These are phyloP conservation scores for Drosophila arizonae DNA, from an alignment of 1,140 invertebrate genomes.

Conservation along the genomic window DNA sequence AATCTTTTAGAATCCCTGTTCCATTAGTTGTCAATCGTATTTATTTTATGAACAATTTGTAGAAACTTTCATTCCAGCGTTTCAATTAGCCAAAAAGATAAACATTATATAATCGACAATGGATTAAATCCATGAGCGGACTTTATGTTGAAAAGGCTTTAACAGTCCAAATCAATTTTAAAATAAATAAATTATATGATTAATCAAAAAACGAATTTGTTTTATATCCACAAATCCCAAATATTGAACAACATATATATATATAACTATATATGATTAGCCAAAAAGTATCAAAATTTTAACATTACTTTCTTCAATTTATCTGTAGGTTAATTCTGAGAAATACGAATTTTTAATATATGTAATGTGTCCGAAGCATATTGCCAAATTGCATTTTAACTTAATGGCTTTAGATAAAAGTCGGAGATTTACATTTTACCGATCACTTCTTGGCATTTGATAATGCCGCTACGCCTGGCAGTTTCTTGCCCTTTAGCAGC, in stretches of 20 bases:
- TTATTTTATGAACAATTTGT: not conserved
- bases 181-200: conserved; percentile 33
- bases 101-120: not conserved
- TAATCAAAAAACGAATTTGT: not conserved
- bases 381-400: no score
- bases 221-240: no score
- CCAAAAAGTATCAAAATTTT: no score
- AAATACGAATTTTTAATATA: no score
- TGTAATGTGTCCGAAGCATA: no score
- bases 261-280: not conserved
- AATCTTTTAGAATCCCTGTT: not conserved
- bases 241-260: not conserved
- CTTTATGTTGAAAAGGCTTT: not conserved
- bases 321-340: no score
- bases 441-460: conserved; percentile 85
- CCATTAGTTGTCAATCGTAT: not conserved
- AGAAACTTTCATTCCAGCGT: conserved; percentile 15
- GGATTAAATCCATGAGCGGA: conserved; percentile 13
- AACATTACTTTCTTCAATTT: no score
- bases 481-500: conserved; percentile 93
- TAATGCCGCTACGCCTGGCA: conserved; percentile 96
- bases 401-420: no score
- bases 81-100: conserved; percentile 19
- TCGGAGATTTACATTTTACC: no score
- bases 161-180: conserved; percentile 9